Evolutionary conservation across 1,140 invertebrate genomes (phyloP).

Genomic region (Battus philenor): DNA sequence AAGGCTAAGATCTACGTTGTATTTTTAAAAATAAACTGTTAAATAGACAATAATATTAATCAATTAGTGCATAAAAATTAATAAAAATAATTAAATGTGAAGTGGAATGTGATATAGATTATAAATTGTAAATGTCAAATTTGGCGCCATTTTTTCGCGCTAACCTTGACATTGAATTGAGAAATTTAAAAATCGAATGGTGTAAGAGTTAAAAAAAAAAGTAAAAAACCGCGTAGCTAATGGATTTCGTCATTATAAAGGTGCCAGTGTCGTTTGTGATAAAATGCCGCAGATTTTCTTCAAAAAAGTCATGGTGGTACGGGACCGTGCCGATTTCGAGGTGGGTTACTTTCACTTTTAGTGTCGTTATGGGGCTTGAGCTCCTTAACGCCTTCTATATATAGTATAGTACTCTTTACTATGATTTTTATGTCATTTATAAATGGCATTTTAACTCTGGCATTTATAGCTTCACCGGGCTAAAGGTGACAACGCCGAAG

Average conservation of each 20-base stretch:
- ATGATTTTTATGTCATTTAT: too few relatives aligned
- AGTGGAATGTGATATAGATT: not conserved
- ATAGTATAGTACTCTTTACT: not conserved
- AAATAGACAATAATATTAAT: not conserved
- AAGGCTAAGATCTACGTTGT: constrained; percentile 49
- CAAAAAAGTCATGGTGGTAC: constrained; percentile 70
- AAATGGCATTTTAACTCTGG: too few relatives aligned
- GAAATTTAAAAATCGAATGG: constrained; percentile 10
- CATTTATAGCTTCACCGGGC: too few relatives aligned
- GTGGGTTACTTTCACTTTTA: constrained; percentile 68
- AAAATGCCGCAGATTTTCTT: constrained; percentile 73
- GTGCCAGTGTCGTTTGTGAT: constrained; percentile 42
- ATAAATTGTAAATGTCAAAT: constrained; percentile 19
- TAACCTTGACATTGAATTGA: constrained; percentile 26
- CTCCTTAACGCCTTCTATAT: not conserved
- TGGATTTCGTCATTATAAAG: constrained; percentile 24
- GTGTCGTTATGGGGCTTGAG: not conserved
- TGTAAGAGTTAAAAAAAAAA: not conserved
- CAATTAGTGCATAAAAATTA: not conserved
- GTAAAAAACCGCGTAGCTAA: constrained; percentile 7
- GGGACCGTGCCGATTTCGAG: constrained; percentile 58
- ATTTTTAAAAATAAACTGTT: constrained; percentile 4
- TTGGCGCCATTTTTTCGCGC: constrained; percentile 12
- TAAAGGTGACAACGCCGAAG: too few relatives aligned
- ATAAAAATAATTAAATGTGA: not conserved